Evolutionary conservation across 2,888 invertebrate species (phyloP).

Genomic region (Villa cingulata): DNA sequence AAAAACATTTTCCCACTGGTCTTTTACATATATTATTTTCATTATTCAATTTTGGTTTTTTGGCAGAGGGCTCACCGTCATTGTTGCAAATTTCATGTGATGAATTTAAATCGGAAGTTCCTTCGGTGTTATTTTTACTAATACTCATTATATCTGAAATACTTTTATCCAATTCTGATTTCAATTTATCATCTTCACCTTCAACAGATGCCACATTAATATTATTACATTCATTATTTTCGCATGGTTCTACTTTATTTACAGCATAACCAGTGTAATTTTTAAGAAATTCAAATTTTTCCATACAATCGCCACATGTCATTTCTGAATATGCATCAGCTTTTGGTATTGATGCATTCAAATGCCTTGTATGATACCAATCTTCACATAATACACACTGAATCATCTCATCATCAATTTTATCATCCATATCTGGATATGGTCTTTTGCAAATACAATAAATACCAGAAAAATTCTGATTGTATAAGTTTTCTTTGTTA

Average conservation of each 20-base stretch:
- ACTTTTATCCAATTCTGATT: conserved; percentile 25
- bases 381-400: conserved; percentile 96
- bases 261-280: conserved; percentile 45
- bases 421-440: conserved; percentile 84
- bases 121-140: not conserved
- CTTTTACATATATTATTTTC: conserved; percentile 18
- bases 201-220: conserved; percentile 11
- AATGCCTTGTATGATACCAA: conserved; percentile 83
- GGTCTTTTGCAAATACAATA: conserved; percentile 88
- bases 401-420: conserved; percentile 79
- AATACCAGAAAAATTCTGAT: conserved; percentile 86
- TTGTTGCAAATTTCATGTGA: conserved; percentile 9
- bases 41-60: conserved; percentile 20
- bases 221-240: conserved; percentile 17
- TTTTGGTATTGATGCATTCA: conserved; percentile 45
- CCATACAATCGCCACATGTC: conserved; percentile 67
- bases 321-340: conserved; percentile 61
- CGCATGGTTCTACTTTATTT: conserved; percentile 14
- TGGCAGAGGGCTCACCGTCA: conserved; percentile 18
- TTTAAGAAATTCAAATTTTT: conserved; percentile 58
- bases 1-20: conserved; percentile 17
- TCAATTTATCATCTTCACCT: conserved; percentile 23
- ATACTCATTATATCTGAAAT: conserved; percentile 28
- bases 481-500: conserved; percentile 67
- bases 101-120: not conserved